phyloP scores from a whole-genome alignment of 2,888 invertebrate genomes.

The Pilophorus perplexus region DNA sequence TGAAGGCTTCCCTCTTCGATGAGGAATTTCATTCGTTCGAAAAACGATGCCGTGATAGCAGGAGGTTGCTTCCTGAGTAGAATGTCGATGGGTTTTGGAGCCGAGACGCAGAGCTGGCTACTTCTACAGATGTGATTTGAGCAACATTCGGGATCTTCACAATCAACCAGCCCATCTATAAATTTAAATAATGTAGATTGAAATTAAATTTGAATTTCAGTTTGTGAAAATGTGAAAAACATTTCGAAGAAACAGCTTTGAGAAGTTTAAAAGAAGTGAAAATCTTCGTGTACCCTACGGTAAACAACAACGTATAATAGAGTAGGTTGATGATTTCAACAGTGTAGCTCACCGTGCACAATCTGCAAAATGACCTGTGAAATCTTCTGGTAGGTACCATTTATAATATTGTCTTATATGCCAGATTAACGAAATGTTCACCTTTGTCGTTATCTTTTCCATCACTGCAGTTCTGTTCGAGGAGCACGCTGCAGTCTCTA shows the following conservation, averaged over 20 bases:
- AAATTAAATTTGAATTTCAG: background rate
- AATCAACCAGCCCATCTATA: constrained; percentile 92
- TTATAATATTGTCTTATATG: too few relatives aligned
- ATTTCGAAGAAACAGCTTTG: too few relatives aligned
- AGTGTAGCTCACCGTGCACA: too few relatives aligned
- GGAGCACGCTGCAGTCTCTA: constrained; percentile 82
- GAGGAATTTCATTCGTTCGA: constrained; percentile 96
- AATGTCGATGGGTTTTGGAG: constrained; percentile 94
- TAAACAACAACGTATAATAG: too few relatives aligned
- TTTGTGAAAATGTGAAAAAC: too few relatives aligned
- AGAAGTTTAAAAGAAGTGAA: too few relatives aligned
- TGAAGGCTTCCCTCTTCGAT: constrained; percentile 98
- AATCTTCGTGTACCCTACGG: too few relatives aligned
- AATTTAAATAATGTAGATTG: constrained; percentile 3
- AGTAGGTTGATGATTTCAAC: too few relatives aligned
- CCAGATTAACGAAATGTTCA: too few relatives aligned
- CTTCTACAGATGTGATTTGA: constrained; percentile 74
- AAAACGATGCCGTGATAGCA: constrained; percentile 95
- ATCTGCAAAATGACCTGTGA: too few relatives aligned
- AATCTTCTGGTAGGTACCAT: too few relatives aligned
- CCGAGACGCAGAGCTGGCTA: constrained; percentile 88
- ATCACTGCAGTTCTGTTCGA: constrained; percentile 92
- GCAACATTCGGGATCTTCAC: constrained; percentile 98
- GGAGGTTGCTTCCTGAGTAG: constrained; percentile 93
- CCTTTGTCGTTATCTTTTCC: constrained; percentile 96